phyloP scores from a whole-genome alignment of 2,888 invertebrate species.

The Pharmacophagus antenor region DNA sequence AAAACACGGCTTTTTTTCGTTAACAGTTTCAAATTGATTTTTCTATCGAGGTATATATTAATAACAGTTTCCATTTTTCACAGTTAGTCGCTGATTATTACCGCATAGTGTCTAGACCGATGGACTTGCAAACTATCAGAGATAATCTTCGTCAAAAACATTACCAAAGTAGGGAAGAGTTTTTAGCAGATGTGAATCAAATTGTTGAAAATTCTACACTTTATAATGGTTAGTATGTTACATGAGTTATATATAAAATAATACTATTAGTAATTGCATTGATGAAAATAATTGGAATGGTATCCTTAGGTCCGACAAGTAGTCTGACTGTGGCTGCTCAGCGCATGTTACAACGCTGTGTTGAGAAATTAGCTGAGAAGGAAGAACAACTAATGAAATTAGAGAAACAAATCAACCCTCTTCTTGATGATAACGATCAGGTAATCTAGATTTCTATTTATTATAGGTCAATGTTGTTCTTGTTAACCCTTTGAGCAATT shows the following conservation, averaged over 20 bases:
- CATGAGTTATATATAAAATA: too few species aligned
- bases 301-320: slow-evolving; percentile 84
- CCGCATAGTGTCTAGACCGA: slow-evolving; percentile 93
- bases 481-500: too few species aligned
- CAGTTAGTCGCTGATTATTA: slow-evolving; percentile 96
- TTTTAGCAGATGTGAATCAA: slow-evolving; percentile 96
- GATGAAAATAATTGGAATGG: neutral
- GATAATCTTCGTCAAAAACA: slow-evolving; percentile 93
- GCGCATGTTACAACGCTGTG: slow-evolving; percentile 92
- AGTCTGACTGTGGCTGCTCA: slow-evolving; percentile 92
- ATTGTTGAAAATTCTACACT: slow-evolving; percentile 96
- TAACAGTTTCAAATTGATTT: neutral
- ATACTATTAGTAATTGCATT: too few species aligned
- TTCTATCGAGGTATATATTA: neutral
- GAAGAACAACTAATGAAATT: slow-evolving; percentile 97
- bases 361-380: slow-evolving; percentile 92
- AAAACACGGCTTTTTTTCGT: too few species aligned
- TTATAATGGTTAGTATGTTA: slow-evolving; percentile 87
- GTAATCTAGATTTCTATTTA: slow-evolving; percentile 44
- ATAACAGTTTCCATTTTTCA: slow-evolving; percentile 20
- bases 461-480: too few species aligned
- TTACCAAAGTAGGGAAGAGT: slow-evolving; percentile 97
- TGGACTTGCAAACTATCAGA: slow-evolving; percentile 98
- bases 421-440: slow-evolving; percentile 98
- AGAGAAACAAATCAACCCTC: slow-evolving; percentile 98